Evolutionary conservation across 2,797 vertebrate species (phyloP), one percentile per base, ranked within the genome.

Genomic region (Pelodytes ibericus): DNA sequence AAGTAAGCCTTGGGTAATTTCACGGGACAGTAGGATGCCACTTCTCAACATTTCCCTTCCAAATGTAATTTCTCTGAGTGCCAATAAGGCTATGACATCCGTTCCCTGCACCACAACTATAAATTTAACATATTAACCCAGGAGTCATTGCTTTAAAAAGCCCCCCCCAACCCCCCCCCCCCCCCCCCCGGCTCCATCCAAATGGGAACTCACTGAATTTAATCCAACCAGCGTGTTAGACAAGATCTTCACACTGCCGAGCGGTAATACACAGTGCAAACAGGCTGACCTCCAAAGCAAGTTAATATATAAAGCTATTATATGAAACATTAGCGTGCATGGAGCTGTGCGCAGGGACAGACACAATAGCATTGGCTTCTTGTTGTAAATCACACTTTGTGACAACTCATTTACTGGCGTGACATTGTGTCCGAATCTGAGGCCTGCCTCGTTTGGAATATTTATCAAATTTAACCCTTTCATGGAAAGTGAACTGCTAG

Each of bases 201-300:
- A 60, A 18, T 76, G 44, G 75, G 79, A 83, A 78, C 51, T 87
- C 78, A 81, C 82, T 82, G 82, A 83, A 83, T 84, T 81, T 73
- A 86, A 84, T 84, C 83, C 78, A n/a, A 77, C 68, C 77, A n/a
- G 57, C 77, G 68, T 82, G 72, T 85, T 82, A 85, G 68, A 81
- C 80, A 86, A 81, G 58, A 80, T 87, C 86, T 85, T 85, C 83
- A 85, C 8, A 72, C 84, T 84, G 82, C 80, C 77, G 84, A 85
- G 84, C 85, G 73, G 71, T 26, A 83, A 88, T 84, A 47, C 13
- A 11, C 27, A 31, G 3, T 16, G 18, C 57, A 60, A 51, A 36
- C 3, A 72, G 24, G 3, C 24, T 16, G 67, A 71, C 67, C 74
- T 70, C 59, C 60, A 64, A 47, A 26, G 18, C 57, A 31, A 41